These are phyloP conservation scores for Steinernema carpocapsae DNA, from an alignment of 2,888 invertebrate genomes.

Conservation along the genomic window DNA sequence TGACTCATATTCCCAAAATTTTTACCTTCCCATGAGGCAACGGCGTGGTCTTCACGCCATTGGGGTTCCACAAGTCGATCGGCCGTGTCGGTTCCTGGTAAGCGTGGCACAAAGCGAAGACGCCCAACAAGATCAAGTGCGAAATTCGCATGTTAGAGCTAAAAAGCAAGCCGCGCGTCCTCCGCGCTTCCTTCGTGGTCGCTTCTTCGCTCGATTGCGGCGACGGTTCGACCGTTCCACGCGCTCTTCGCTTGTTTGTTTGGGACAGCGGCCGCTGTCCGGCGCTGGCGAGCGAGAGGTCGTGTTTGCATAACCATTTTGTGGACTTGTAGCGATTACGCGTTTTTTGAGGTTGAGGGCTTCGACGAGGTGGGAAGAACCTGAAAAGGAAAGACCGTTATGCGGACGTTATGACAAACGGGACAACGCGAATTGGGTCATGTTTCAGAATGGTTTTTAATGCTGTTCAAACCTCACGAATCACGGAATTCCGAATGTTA, in stretches of 20 bases:
- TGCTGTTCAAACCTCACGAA: too few species aligned
- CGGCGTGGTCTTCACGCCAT: constrained; percentile 51
- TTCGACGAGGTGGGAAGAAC: too few species aligned
- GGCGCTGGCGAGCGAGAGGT: neutral
- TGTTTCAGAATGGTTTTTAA: too few species aligned
- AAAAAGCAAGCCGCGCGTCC: neutral
- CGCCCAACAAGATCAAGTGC: neutral
- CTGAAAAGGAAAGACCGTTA: too few species aligned
- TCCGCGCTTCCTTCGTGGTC: neutral
- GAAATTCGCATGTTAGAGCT: neutral
- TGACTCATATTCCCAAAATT: neutral
- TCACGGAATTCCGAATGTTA: too few species aligned
- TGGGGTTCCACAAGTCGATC: constrained; percentile 63
- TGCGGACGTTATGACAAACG: too few species aligned
- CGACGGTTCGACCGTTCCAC: neutral
- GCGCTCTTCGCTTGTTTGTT: constrained; percentile 15
- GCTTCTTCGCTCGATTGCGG: neutral
- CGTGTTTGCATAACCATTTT: constrained; percentile 1
- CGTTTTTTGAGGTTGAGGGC: too few species aligned
- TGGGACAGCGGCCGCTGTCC: constrained; percentile 13
- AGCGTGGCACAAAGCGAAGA: constrained; percentile 18
- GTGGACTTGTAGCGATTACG: constrained; percentile 13
- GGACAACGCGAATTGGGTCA: too few species aligned
- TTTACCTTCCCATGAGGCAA: constrained; percentile 38
- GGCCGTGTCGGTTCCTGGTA: constrained; percentile 54